Base-by-base conservation (phyloP, 2,888 invertebrate species). In the Nesidiocoris tenuis region DNA sequence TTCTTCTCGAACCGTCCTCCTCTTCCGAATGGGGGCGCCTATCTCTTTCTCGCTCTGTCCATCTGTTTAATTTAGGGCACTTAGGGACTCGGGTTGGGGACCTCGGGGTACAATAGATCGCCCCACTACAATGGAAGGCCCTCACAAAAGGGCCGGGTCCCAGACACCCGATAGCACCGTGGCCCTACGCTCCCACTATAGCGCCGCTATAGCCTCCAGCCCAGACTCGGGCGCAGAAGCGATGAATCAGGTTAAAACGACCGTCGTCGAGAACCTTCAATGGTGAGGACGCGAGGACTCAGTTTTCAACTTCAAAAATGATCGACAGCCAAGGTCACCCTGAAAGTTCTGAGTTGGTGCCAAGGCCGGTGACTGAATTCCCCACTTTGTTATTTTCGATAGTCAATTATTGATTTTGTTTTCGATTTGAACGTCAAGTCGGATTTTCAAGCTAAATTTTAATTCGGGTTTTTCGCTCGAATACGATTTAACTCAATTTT, bases 21-120 rank as follows among this genome's bases (percentile, higher is more conserved):
- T 39, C 39, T 39, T 39, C 39, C 39, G 5, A 39, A 39, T 12
- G n/a, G n/a, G n/a, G n/a, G n/a, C n/a, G n/a, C 39, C 39, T 7
- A 39, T 12, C 39, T 3, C 5, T 12, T 39, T 12, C 12, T 7
- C 39, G 3, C 12, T 39, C 39, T 19, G 65, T 65, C 39, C 18
- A 65, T 65, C 65, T 39, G 39, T 65, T 39, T 65, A 65, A 65
- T 65, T 65, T 65, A 65, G 39, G 65, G 65, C 65, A 65, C 18
- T 65, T 65, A 17, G 65, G 65, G 65, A 65, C 39, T 65, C 18
- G 39, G 17, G 25, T 17, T 39, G 39, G 19, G 25, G 39, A n/a
- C 39, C 65, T 24, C 39, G 7, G 39, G 17, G 39, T 39, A 65
- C 65, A 65, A 65, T 65, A 65, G 65, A 65, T 39, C 18, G 65